phyloP scores from a whole-genome alignment of 2,113 vertebrate genomes.

The Pituophis catenifer region DNA sequence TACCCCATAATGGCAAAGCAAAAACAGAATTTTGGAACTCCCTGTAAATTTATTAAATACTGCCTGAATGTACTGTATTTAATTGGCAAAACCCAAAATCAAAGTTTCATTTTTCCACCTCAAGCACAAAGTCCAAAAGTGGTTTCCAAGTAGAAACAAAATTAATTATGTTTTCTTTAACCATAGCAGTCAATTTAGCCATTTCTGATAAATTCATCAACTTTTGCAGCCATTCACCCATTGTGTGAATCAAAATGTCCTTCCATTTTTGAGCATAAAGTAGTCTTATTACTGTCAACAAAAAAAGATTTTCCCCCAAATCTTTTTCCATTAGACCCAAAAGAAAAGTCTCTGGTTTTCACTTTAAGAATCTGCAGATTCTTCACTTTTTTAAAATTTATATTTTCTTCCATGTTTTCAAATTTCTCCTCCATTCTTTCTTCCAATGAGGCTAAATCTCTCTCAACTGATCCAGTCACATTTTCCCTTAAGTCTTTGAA shows the following conservation, averaged over 20 bases:
- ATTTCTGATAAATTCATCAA: background rate
- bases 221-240: background rate
- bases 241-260: too few species aligned
- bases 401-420: background rate
- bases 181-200: background rate
- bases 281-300: background rate
- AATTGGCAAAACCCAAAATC: background rate
- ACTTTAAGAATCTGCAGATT: background rate
- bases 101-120: background rate
- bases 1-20: too few species aligned
- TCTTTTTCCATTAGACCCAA: too few species aligned
- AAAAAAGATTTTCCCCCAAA: too few species aligned
- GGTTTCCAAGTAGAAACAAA: background rate
- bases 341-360: background rate
- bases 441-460: background rate
- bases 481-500: background rate
- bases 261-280: background rate
- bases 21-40: too few species aligned
- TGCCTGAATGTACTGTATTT: background rate
- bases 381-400: background rate
- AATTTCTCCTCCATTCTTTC: background rate
- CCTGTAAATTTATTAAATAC: too few species aligned
- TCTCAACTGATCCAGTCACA: background rate
- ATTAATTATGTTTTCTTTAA: background rate
- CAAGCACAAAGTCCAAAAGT: background rate